A percentile compares a stretch with the other conserved stretches of the same genome.
These are phyloP conservation scores for Nomada flava DNA, from an alignment of 2,888 invertebrate species.

Conservation along the genomic window DNA sequence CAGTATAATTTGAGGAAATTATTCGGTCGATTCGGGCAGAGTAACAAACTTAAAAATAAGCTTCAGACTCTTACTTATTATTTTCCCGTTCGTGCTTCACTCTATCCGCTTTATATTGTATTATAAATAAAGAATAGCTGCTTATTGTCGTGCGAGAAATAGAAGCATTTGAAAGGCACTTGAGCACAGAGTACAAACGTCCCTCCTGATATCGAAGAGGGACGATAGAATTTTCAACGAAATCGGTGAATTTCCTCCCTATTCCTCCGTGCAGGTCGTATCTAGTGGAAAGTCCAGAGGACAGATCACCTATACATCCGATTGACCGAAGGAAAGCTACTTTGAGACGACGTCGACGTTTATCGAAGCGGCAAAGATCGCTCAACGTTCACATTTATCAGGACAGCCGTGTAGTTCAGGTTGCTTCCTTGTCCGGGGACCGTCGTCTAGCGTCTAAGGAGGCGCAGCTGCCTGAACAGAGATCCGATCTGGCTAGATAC, in stretches of 20 bases:
- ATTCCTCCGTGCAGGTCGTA: conserved; percentile 38
- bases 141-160: neutral
- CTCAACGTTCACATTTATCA: conserved; percentile 72
- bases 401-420: conserved; percentile 62
- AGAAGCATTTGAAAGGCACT: neutral
- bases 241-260: conserved; percentile 9
- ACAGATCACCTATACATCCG: conserved; percentile 53
- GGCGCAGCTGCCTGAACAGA: conserved; percentile 20
- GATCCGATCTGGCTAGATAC: conserved; percentile 30
- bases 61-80: too few species aligned
- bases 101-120: too few species aligned
- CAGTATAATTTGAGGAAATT: too few species aligned
- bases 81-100: too few species aligned
- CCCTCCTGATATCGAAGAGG: neutral
- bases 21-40: too few species aligned
- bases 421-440: conserved; percentile 42
- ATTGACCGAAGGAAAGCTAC: conserved; percentile 62
- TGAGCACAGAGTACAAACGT: neutral
- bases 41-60: too few species aligned
- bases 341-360: conserved; percentile 62
- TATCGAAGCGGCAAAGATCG: conserved; percentile 61
- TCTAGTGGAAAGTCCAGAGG: conserved; percentile 57
- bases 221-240: conserved; percentile 10
- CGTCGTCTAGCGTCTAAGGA: conserved; percentile 44
- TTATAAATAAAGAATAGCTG: too few species aligned